Base-by-base conservation (phyloP, 2,797 vertebrate species). In the Borostomias antarcticus region DNA sequence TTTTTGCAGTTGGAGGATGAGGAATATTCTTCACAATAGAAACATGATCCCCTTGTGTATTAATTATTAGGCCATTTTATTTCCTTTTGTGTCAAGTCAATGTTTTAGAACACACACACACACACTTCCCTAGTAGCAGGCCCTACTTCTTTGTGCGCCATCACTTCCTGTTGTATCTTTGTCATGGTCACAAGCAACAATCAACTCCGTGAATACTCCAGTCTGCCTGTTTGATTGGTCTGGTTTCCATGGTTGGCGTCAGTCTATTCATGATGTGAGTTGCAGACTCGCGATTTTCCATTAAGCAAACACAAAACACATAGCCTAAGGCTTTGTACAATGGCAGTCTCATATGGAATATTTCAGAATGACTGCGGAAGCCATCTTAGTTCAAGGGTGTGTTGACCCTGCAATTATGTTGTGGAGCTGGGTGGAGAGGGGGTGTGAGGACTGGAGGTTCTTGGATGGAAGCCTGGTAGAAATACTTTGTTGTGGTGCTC, bases 361-460 rank as follows among this genome's bases (percentile, higher is more conserved):
- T 21, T 78, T 67, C 70, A 68, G 61, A 58, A 66, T 63, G 67
- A 56, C 60, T 56, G 81, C 74, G 71, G 78, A 78, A 65, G 77
- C 69, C 81, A 77, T 78, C 80, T 80, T 76, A 66, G 75, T 76
- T 79, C 63, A 77, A 75, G 71, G 66, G 66, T 73, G 69, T 70
- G 51, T 50, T 66, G 70, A 64, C 74, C 69, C 74, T 73, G 60
- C 76, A 80, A 82, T 83, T 82, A 84, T 69, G 75, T 72, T 1
- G 25, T 77, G 77, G 75, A 79, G 68, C 43, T 37, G 65, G 73
- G 57, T 50, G 58, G 45, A 19, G 33, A 23, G 32, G 21, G 57
- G 33, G 21, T 23, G n/a, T n/a, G 30, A 19, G 29, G 57, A 21
- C 29, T 37, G 6, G 64, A 79, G 77, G 71, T 73, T 62, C 64